These are phyloP conservation scores for Synchiropus splendidus DNA, from an alignment of 2,113 vertebrate species.

Conservation along the genomic window DNA sequence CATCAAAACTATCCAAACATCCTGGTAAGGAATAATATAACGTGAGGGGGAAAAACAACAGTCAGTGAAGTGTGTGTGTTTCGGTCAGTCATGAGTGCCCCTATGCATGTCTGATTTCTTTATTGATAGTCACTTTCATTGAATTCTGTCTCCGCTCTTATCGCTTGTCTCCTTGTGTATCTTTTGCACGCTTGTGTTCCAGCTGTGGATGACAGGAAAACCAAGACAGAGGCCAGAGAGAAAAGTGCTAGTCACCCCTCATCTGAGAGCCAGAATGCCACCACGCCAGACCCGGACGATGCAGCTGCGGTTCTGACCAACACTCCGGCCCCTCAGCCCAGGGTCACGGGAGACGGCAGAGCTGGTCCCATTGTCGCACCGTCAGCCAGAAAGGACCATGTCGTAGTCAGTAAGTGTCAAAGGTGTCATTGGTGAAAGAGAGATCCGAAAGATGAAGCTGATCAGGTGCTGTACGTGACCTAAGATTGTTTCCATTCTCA, in stretches of 20 bases:
- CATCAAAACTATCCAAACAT: constrained; percentile 10
- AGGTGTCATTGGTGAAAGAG: neutral
- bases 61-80: neutral
- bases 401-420: constrained; percentile 75
- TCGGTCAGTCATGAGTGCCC: neutral
- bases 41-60: too few relatives aligned
- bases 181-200: constrained; percentile 14
- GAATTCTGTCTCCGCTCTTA: neutral
- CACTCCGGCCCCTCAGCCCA: constrained; percentile 3
- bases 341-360: constrained; percentile 7
- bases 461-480: too few relatives aligned
- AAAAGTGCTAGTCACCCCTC: neutral
- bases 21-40: constrained; percentile 46
- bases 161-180: neutral
- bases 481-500: too few relatives aligned
- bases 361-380: constrained; percentile 48
- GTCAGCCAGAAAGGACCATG: constrained; percentile 42
- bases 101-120: neutral
- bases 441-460: too few relatives aligned
- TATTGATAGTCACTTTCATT: neutral
- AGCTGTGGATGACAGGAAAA: constrained; percentile 3
- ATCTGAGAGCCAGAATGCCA: neutral
- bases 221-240: constrained; percentile 1
- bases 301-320: constrained; percentile 1
- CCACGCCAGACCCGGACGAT: constrained; percentile 2